Percentiles rank a stretch among this genome's conserved stretches.
Evolutionary conservation across 2,113 vertebrate genomes (phyloP).

Genomic region (Climacteris rufus): DNA sequence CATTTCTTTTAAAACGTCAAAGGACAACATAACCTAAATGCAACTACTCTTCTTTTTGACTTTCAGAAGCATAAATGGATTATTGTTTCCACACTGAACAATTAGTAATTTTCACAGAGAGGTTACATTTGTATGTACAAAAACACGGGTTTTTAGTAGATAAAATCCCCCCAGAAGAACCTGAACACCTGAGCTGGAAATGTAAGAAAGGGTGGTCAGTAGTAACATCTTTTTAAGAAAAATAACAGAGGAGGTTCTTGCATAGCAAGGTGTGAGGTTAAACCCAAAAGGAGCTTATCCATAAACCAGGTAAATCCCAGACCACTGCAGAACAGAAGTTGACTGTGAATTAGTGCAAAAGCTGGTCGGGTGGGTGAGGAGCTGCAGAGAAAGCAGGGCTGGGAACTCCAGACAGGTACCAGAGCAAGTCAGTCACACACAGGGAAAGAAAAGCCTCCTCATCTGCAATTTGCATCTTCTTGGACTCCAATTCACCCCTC

Average conservation of each 20-base stretch:
- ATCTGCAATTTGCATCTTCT: background rate
- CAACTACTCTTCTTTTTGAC: constrained; percentile 63
- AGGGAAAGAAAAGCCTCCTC: background rate
- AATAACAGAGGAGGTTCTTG: constrained; percentile 69
- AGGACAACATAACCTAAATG: constrained; percentile 81
- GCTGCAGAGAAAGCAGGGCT: background rate
- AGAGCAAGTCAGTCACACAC: background rate
- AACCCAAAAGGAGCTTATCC: constrained; percentile 62
- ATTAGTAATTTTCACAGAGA: constrained; percentile 54
- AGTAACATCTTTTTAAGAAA: constrained; percentile 62
- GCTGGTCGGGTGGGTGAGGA: constrained; percentile 18
- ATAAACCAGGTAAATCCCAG: constrained; percentile 41
- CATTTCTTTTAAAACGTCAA: constrained; percentile 68
- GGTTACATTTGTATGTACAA: constrained; percentile 67
- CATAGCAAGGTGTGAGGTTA: constrained; percentile 75
- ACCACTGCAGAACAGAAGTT: constrained; percentile 30
- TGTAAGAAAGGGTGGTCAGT: constrained; percentile 65
- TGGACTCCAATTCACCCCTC: background rate
- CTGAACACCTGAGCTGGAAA: constrained; percentile 74
- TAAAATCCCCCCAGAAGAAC: constrained; percentile 65
- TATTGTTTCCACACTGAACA: constrained; percentile 63
- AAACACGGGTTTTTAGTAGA: constrained; percentile 49
- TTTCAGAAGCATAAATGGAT: constrained; percentile 65
- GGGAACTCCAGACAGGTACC: background rate
- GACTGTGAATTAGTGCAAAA: constrained; percentile 69